A percentile compares a stretch with the other conserved stretches of the same genome.
Conservation (phyloP, 2,888 invertebrate species). For the Branchipolynoe longqiensis region DNA sequence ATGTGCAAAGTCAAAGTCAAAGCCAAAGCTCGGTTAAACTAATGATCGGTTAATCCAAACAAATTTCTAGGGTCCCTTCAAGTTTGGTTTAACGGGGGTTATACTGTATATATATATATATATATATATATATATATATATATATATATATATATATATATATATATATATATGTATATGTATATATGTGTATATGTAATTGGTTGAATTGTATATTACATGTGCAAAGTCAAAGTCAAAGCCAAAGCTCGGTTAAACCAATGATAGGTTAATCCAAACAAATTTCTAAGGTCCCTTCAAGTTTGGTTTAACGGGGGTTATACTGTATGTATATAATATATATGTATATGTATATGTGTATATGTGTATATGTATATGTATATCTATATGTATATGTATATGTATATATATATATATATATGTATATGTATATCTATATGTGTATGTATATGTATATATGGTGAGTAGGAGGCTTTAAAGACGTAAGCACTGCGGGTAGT, state of each 20-base stretch:
- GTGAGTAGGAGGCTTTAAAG: too few relatives aligned
- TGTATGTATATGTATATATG: conserved; percentile 12
- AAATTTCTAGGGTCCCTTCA: too few relatives aligned
- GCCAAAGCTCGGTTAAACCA: too few relatives aligned
- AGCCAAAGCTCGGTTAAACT: too few relatives aligned
- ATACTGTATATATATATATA: neutral
- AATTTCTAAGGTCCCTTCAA: too few relatives aligned
- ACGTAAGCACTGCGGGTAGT: too few relatives aligned
- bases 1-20: too few relatives aligned
- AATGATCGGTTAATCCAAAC: too few relatives aligned
- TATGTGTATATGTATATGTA: neutral
- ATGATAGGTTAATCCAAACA: too few relatives aligned
- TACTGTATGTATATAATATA: too few relatives aligned
- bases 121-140: neutral
- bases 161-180: neutral
- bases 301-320: too few relatives aligned
- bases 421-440: conserved; percentile 43
- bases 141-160: neutral
- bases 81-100: too few relatives aligned
- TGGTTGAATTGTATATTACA: neutral
- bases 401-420: conserved; percentile 53
- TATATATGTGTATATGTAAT: neutral
- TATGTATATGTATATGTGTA: neutral
- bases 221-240: neutral
- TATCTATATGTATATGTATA: neutral